Conservation (phyloP, 2,113 vertebrate species). For the Pipa parva region DNA sequence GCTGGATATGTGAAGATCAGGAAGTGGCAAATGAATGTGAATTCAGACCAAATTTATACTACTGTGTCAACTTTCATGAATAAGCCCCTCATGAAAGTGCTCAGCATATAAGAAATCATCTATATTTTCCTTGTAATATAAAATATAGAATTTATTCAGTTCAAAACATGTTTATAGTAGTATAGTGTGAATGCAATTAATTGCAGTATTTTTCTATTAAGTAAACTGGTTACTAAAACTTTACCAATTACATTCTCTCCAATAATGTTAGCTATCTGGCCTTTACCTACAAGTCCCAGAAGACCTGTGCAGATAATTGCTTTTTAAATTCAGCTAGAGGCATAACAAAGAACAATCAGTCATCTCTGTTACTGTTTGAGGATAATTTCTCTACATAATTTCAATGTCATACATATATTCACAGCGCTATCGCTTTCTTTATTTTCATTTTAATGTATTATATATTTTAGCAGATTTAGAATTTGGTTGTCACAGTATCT, state of each 20-base stretch:
- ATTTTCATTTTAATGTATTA: conserved; percentile 23
- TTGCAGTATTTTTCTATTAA: conserved; percentile 34
- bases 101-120: too few species aligned
- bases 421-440: conserved; percentile 20
- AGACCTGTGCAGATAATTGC: conserved; percentile 38
- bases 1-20: too few species aligned
- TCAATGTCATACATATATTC: conserved; percentile 37
- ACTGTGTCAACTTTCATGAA: too few species aligned
- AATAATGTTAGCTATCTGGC: conserved; percentile 43
- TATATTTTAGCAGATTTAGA: too few species aligned
- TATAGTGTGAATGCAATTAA: conserved; percentile 25
- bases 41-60: too few species aligned
- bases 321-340: conserved; percentile 42
- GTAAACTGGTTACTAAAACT: conserved; percentile 37
- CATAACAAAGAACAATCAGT: conserved; percentile 42
- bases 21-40: too few species aligned
- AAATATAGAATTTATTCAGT: too few species aligned
- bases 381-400: conserved; percentile 36
- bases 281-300: conserved; percentile 41
- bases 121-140: too few species aligned
- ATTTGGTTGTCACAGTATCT: too few species aligned
- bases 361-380: conserved; percentile 38
- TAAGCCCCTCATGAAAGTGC: too few species aligned
- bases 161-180: too few species aligned
- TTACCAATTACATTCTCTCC: conserved; percentile 40